Evolutionary conservation across 2,888 invertebrate species (phyloP), one percentile per base, ranked within the genome.

Genomic region (Autographa pulchrina): DNA sequence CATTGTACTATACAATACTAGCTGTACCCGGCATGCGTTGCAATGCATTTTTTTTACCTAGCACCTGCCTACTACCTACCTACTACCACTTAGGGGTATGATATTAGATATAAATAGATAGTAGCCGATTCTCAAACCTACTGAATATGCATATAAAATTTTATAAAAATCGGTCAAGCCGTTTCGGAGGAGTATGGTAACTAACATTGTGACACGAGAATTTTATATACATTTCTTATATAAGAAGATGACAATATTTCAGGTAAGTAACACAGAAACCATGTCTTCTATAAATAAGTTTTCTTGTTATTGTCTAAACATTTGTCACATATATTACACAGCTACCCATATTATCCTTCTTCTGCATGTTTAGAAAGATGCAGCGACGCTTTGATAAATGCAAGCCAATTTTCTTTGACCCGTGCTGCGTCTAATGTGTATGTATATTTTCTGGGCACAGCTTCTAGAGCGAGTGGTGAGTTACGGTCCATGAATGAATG

Each of bases 401-500:
- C 54, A 70, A 84, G 89, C 90, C 88, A 91, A 75, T 76, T 67
- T 88, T 81, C 68, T 64, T n/a, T 77, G 89, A 88, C 69, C 90
- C 81, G 62, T 71, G 75, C 54, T 74, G 75, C 70, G 78, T 77
- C 85, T 82, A 70, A 61, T 68, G 72, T 69, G 70, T 80, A 78
- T 74, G 73, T 77, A 75, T 81, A 83, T 56, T 20, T 78, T 82
- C 81, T 66, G 43, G 41, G 77, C 77, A 81, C 71, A 78, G 82
- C 83, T 81, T 81, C 82, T 77, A 70, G 70, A 70, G 82, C 74
- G 58, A 63, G 52, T 63, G 78, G 82, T 85, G 86, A 86, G 89
- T 86, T 89, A 88, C 83, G 86, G 93, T 84, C 88, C 92, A 89
- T 91, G 91, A 91, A 93, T 93, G 92, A 92, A 91, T 94, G 92